Evolutionary conservation across 2,888 invertebrate species (phyloP).

Genomic region (Colostygia pectinataria): DNA sequence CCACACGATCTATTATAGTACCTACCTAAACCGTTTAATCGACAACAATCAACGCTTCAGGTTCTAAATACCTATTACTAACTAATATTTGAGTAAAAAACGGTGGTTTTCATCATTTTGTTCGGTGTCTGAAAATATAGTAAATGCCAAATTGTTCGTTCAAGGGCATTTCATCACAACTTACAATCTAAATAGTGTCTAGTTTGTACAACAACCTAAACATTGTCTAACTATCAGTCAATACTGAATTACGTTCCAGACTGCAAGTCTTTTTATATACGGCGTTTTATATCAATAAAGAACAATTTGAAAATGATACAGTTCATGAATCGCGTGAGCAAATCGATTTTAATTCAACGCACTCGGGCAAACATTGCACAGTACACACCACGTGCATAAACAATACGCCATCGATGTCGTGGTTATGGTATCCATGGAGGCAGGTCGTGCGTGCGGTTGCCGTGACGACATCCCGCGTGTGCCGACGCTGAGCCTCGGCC

Average conservation of each 20-base stretch:
- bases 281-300: slow-evolving; percentile 39
- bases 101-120: slow-evolving; percentile 22
- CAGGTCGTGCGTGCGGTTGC: slow-evolving; percentile 67
- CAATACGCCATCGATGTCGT: slow-evolving; percentile 54
- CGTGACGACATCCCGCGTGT: slow-evolving; percentile 70
- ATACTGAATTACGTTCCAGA: slow-evolving; percentile 48
- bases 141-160: slow-evolving; percentile 6
- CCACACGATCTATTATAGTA: slow-evolving; percentile 21
- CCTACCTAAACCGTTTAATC: slow-evolving; percentile 7
- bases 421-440: slow-evolving; percentile 73
- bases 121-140: slow-evolving; percentile 23
- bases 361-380: slow-evolving; percentile 60
- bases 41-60: slow-evolving; percentile 16
- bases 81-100: slow-evolving; percentile 27
- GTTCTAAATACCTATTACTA: slow-evolving; percentile 8
- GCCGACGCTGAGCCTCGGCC: slow-evolving; percentile 70
- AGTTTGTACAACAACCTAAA: no score
- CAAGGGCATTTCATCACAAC: slow-evolving; percentile 37
- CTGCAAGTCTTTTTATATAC: slow-evolving; percentile 44
- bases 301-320: slow-evolving; percentile 54
- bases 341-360: slow-evolving; percentile 55
- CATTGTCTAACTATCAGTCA: slow-evolving; percentile 35
- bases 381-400: slow-evolving; percentile 51
- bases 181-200: slow-evolving; percentile 39
- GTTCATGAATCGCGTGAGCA: slow-evolving; percentile 49